Base-by-base conservation (phyloP, 1,140 invertebrate genomes). In the Nymphalis io region DNA sequence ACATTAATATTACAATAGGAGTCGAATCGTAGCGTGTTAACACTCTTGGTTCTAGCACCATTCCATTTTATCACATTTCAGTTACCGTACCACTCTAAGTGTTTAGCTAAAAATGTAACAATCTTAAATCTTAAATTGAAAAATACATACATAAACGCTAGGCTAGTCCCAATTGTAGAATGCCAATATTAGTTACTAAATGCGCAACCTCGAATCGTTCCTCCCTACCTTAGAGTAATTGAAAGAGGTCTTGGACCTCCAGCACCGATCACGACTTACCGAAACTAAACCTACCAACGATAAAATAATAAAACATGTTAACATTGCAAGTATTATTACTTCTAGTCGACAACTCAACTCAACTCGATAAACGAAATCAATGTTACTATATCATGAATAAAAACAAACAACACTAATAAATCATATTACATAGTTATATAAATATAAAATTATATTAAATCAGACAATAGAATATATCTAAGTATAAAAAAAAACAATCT, bases 361-460 rank as follows among this genome's bases (percentile, higher is more conserved):
- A 63, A 89, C 68, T 60, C 46, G 78, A 82, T 83, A 82, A 87
- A 84, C 73, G 60, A 81, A 87, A 82, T 80, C 79, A 85, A 82
- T 88, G 87, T 87, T 88, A 90, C 84, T 88, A 90, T 80, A 85
- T 82, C 80, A 84, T 90, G 83, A 87, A 90, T 88, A 89, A 92
- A 92, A 92, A 92, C 91, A 92, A 92, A 92, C 92, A 92, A 92
- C 92, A 91, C 88, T 90, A 91, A 92, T 92, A 92, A 92, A 92
- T 89, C 88, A 88, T 88, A 92, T 88, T 84, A 87, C 83, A 84
- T 87, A 83, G 78, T 80, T 85, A 87, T 85, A 88, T 88, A 89
- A 87, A 92, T 90, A 92, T 92, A 91, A 91, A 92, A 89, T 89
- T 90, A 92, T 90, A 84, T 91, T 88, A 92, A 92, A 92, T 92